These are phyloP conservation scores for Lithobates sylvaticus DNA, from an alignment of 2,797 vertebrate genomes.

Conservation along the genomic window DNA sequence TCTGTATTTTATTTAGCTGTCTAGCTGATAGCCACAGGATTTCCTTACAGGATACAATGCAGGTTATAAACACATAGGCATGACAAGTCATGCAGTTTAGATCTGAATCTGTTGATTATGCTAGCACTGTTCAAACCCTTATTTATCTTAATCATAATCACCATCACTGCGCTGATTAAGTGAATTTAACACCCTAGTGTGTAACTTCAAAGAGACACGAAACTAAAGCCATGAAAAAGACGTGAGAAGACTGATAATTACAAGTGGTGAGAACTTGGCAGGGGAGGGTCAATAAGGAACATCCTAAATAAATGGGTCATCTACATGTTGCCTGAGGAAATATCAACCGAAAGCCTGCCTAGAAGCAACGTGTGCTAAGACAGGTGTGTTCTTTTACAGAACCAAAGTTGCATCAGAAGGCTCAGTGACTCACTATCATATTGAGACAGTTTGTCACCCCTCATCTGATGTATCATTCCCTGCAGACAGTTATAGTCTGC, in stretches of 20 bases:
- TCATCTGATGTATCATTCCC: neutral
- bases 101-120: neutral
- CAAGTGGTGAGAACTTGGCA: neutral
- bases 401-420: neutral
- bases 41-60: neutral
- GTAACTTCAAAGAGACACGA: neutral
- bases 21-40: neutral
- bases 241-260: neutral
- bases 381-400: too few species aligned
- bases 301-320: neutral
- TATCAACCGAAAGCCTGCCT: neutral
- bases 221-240: neutral
- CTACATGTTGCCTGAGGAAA: neutral
- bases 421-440: neutral
- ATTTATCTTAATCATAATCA: slow-evolving; percentile 1
- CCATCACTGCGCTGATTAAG: neutral
- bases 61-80: neutral
- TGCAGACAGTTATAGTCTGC: neutral
- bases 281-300: neutral
- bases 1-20: too few species aligned
- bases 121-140: neutral
- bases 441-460: neutral
- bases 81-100: neutral
- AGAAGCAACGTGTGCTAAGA: too few species aligned
- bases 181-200: neutral